Evolutionary conservation across 2,113 vertebrate species (phyloP).

Genomic region (Anarhynchus alexandrinus): DNA sequence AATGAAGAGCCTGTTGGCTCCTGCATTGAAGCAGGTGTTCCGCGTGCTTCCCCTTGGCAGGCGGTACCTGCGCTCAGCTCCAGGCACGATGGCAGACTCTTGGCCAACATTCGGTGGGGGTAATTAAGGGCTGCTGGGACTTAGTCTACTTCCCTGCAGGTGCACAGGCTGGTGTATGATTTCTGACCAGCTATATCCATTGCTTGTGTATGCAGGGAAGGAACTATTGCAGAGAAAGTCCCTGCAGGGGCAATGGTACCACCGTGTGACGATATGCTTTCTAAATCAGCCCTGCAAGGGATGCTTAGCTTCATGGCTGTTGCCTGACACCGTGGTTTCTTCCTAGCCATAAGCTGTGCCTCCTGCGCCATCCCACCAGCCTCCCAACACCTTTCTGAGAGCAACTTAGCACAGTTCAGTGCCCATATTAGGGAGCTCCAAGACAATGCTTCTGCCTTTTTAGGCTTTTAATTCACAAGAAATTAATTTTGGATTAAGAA

Average conservation of each 20-base stretch:
- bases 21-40: not conserved
- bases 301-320: not conserved
- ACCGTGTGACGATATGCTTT: not conserved
- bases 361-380: not conserved
- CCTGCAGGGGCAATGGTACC: not conserved
- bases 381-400: not conserved
- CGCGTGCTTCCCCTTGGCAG: not conserved
- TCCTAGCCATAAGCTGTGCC: not conserved
- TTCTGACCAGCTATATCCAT: not conserved
- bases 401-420: not conserved
- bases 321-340: not conserved
- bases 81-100: not conserved
- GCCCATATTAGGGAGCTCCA: rapidly evolving
- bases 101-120: not conserved
- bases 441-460: not conserved
- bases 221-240: not conserved
- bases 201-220: not conserved
- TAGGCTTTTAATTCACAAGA: not conserved
- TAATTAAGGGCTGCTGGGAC: not conserved
- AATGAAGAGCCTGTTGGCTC: not conserved
- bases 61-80: not conserved
- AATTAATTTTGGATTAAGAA: not conserved
- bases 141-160: not conserved
- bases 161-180: not conserved
- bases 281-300: not conserved